Base-by-base conservation (phyloP, 2,113 vertebrate genomes). In the Sinocyclocheilus maitianheensis region DNA sequence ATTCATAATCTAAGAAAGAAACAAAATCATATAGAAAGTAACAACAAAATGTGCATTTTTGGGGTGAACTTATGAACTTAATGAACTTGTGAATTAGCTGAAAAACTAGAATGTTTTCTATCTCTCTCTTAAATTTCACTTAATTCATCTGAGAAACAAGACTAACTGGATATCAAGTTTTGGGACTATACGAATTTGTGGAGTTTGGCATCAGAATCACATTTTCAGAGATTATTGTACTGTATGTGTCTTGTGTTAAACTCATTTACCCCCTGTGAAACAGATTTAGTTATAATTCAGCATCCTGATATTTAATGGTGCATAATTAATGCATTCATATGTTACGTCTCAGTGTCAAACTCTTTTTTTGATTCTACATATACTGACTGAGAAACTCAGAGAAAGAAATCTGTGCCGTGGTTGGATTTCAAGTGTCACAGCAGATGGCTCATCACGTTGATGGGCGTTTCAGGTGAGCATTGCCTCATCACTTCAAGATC, bases 361-460 rank as follows among this genome's bases (percentile, higher is more conserved):
- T 3, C 71, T 74, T 74, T 74, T 74, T 11, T 74, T 46, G 22
- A 74, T 10, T 71, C 18, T 20, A n/a, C 5, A 22, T 43, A 12
- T n/a, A 13, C 37, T 43, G 1, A 12, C 4, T 13, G 40, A 46
- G 40, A n/a, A 72, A 40, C 69, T 72, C 37, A 5, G 69, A 72
- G 9, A 76, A 76, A 51, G 6, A n/a, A 84, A 72, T 77, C 34
- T 62, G 46, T 46, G 20, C 26, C 0, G 5, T 74, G 40, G 82
- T 62, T 13, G 46, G 65, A 86, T 88, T 46, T 76, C 8, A 1
- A 14, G 43, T 26, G 22, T n/a, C 46, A 84, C 43, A 69, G 51
- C 30, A 85, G 55, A 26, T 26, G 40, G 83, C 84, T 86, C 82
- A 86, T 86, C 51, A 81, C 83, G n/a, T 69, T 85, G 77, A 55